Percentiles rank a stretch among this genome's conserved stretches.
These are phyloP conservation scores for Corydoras maculifer DNA, from an alignment of 2,113 vertebrate genomes.

Conservation along the genomic window DNA sequence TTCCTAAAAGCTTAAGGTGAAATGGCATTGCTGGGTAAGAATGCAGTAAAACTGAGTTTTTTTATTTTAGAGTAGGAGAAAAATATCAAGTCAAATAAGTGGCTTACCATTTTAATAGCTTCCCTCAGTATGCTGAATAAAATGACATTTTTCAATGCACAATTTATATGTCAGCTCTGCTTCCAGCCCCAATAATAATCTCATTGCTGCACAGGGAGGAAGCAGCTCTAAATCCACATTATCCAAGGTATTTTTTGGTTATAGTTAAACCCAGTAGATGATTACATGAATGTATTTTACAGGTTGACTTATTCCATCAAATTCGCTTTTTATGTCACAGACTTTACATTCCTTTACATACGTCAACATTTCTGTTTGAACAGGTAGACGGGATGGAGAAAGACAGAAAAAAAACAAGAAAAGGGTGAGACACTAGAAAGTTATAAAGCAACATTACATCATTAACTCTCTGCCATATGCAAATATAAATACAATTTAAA, in stretches of 20 bases:
- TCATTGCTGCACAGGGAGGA: slow-evolving; percentile 56
- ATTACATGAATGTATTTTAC: slow-evolving; percentile 60
- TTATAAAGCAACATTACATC: slow-evolving; percentile 55
- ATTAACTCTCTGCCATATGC: slow-evolving; percentile 75
- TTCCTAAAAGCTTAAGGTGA: slow-evolving; percentile 60
- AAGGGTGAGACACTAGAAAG: neutral
- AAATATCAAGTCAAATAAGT: slow-evolving; percentile 63
- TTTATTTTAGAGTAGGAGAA: slow-evolving; percentile 42
- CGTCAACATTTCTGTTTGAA: slow-evolving; percentile 43
- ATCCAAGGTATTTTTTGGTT: slow-evolving; percentile 62
- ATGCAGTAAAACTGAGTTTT: slow-evolving; percentile 50
- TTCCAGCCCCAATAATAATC: slow-evolving; percentile 63
- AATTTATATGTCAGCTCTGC: slow-evolving; percentile 64
- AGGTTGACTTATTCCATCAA: slow-evolving; percentile 64
- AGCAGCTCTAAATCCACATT: slow-evolving; percentile 55
- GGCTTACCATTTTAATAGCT: slow-evolving; percentile 61
- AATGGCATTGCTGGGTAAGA: slow-evolving; percentile 54
- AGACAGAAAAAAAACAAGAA: slow-evolving; percentile 13
- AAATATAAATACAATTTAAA: slow-evolving; percentile 45
- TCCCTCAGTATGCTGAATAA: slow-evolving; percentile 46
- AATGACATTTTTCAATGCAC: slow-evolving; percentile 60
- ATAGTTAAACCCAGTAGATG: slow-evolving; percentile 61
- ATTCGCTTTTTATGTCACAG: slow-evolving; percentile 62
- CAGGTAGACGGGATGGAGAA: neutral
- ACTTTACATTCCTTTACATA: slow-evolving; percentile 55